Base-by-base conservation (phyloP, 1,140 invertebrate species). In the Zeugodacus cucurbitae region DNA sequence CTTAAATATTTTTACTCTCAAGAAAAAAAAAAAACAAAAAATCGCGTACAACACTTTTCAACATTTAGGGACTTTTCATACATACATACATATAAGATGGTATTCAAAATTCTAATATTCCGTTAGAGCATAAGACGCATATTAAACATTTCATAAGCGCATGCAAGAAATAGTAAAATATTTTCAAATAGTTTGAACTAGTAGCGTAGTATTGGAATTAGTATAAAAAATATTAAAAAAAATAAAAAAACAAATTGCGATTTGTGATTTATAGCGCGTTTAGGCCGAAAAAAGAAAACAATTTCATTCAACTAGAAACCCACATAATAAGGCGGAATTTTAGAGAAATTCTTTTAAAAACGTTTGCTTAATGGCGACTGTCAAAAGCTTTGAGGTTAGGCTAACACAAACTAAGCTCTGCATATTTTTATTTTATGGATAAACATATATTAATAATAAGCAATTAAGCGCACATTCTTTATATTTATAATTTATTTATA, bases 41-140 rank as follows among this genome's bases (percentile, higher is more conserved):
- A 88, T 8, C 34, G 37, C 57, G 58, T 41, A 20, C 34, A 74
- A 82, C 26, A 48, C 44, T 82, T 82, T 82, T 48, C 26, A 48
- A 82, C 41, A 82, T 82, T 82, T 82, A 82, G 74, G 74, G 74
- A 82, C 74, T 82, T 26, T 62, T n/a, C 58, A 62, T 62, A 62
- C 22, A 62, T 17, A 54, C 48, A 54, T 54, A 54, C 22, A 34
- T 41, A 74, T 82, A 54, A 82, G 10, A 82, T 48, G 41, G 41
- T 82, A 82, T 82, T 82, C n/a, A 82, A 82, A 82, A 82, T 48
- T 82, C n/a, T 37, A 8, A 10, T 82, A 82, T 48, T 48, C 44
- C 26, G 8, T n/a, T 82, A 48, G 22, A 29, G n/a, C 5, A 10
- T 62, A 62, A 62, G 58, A 4, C 26, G 58, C 58, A 62, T 62